Conservation (phyloP, 2,888 invertebrate genomes). For the Polymixis lichenea region DNA sequence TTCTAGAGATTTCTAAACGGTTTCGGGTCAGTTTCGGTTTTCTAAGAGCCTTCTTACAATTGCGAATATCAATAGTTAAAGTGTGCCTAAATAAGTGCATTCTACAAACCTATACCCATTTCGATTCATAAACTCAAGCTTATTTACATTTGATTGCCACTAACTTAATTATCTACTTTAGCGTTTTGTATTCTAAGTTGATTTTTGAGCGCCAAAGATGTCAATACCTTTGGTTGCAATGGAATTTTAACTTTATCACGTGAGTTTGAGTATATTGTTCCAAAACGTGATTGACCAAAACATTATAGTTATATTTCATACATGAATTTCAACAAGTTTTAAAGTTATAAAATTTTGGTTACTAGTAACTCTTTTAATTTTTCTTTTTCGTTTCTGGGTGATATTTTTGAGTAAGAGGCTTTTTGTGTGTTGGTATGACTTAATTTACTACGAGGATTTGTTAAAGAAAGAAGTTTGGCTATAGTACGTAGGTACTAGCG, state of each 20-base stretch:
- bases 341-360: background rate
- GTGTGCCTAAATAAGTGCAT: background rate
- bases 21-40: too few relatives aligned
- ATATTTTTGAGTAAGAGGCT: background rate
- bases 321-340: background rate
- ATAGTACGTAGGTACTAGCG: background rate
- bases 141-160: background rate
- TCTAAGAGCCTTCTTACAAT: background rate
- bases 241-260: background rate
- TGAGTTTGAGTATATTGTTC: background rate
- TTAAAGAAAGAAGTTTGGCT: background rate
- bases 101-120: background rate
- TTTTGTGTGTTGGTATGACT: background rate
- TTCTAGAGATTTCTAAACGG: background rate
- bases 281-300: background rate
- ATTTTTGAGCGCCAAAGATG: background rate
- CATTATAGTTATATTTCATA: background rate
- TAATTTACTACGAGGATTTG: background rate
- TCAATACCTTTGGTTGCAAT: background rate
- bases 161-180: background rate
- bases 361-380: background rate
- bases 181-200: background rate
- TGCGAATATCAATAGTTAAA: background rate
- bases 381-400: background rate
- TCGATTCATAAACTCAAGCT: background rate